phyloP scores from a whole-genome alignment of 2,888 invertebrate species.

The Perizoma flavofasciatum region DNA sequence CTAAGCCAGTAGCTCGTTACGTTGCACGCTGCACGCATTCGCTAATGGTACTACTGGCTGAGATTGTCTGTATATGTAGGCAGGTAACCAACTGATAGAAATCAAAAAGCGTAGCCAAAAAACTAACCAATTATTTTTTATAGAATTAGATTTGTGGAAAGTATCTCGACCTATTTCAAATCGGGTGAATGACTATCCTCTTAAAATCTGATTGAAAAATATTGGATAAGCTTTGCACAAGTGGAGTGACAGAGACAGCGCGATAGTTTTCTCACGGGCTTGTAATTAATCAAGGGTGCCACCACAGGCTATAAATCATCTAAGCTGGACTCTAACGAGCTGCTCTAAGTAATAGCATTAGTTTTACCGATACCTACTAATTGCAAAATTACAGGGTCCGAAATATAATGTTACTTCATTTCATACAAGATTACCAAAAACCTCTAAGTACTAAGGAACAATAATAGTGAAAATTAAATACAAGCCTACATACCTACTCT shows the following conservation, averaged over 20 bases:
- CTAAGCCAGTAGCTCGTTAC: constrained; percentile 53
- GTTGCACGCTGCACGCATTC: constrained; percentile 54
- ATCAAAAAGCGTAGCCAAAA: background rate
- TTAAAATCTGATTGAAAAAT: constrained; percentile 52
- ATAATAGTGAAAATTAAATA: too few species aligned
- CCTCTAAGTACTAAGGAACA: too few species aligned
- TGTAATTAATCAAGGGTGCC: constrained; percentile 69
- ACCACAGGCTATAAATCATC: constrained; percentile 64
- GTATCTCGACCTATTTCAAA: too few species aligned
- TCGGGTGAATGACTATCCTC: background rate
- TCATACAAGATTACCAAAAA: too few species aligned
- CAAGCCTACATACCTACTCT: too few species aligned
- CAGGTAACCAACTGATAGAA: constrained; percentile 5
- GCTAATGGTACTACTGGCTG: constrained; percentile 69
- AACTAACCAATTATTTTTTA: too few species aligned
- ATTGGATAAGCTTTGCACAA: constrained; percentile 58
- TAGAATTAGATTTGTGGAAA: too few species aligned
- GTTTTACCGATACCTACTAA: constrained; percentile 12
- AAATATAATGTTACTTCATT: too few species aligned
- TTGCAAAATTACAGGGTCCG: background rate
- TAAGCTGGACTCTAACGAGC: constrained; percentile 57
- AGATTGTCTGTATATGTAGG: constrained; percentile 22
- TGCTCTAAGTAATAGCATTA: constrained; percentile 35
- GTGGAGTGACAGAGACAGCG: constrained; percentile 60
- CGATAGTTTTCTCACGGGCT: constrained; percentile 70